These are phyloP conservation scores for Clarias batrachus DNA, from an alignment of 2,113 vertebrate species.

Conservation along the genomic window DNA sequence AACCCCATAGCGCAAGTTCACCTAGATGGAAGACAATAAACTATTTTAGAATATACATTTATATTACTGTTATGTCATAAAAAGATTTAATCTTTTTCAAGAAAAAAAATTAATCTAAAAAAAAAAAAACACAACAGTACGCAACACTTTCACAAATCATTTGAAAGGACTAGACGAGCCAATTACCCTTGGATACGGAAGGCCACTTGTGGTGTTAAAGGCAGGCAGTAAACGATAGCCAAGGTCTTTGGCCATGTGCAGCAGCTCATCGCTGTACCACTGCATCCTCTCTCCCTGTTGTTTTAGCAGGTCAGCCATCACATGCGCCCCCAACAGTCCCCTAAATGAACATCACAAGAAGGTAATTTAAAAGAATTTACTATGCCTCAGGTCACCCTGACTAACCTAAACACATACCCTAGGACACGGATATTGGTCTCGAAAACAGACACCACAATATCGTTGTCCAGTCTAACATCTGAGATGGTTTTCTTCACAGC, in stretches of 20 bases:
- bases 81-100: not conserved
- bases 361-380: too few relatives aligned
- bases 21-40: conserved; percentile 65
- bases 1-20: conserved; percentile 92
- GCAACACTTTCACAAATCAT: not conserved
- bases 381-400: not conserved
- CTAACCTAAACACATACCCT: conserved; percentile 62
- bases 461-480: conserved; percentile 76
- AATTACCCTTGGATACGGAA: conserved; percentile 95
- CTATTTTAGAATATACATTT: not conserved
- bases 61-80: not conserved
- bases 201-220: conserved; percentile 97
- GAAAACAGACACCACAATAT: conserved; percentile 81
- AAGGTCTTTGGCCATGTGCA: conserved; percentile 93
- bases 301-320: conserved; percentile 93
- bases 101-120: too few relatives aligned
- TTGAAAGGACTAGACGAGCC: not conserved
- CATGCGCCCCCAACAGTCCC: conserved; percentile 92
- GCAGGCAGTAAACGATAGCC: conserved; percentile 91
- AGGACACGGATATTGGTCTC: conserved; percentile 82
- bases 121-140: not conserved
- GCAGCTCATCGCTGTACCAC: conserved; percentile 93
- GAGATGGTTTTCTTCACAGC: conserved; percentile 70
- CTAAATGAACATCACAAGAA: conserved; percentile 62
- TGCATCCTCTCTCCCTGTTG: conserved; percentile 88